Evolutionary conservation across 2,113 vertebrate species (phyloP).

Genomic region (Phaetusa simplex): DNA sequence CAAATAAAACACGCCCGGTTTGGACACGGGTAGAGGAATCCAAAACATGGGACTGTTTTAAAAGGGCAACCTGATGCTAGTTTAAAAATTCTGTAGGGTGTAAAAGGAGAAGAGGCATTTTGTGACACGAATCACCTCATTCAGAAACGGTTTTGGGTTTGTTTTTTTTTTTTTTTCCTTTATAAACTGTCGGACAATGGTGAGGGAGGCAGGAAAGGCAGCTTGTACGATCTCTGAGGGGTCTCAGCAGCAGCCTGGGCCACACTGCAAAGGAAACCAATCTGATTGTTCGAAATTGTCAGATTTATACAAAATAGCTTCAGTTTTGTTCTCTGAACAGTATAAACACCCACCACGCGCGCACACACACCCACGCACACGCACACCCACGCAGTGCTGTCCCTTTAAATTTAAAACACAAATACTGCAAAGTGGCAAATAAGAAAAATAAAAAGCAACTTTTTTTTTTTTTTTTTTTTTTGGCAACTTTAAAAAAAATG

Average conservation of each 20-base stretch:
- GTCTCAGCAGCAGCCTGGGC: neutral
- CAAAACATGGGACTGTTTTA: neutral
- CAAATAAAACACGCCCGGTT: rapidly evolving
- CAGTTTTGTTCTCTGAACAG: conserved; percentile 46
- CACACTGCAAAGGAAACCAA: neutral
- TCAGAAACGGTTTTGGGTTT: neutral
- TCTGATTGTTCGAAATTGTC: conserved; percentile 20
- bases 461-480: conserved; percentile 16
- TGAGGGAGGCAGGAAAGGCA: neutral
- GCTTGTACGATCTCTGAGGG: neutral
- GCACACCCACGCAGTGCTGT: conserved; percentile 55
- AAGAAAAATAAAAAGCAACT: conserved; percentile 63
- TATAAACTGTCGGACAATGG: neutral
- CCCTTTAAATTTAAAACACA: conserved; percentile 67
- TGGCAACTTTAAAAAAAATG: conserved; percentile 59
- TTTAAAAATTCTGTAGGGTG: neutral
- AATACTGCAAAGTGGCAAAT: conserved; percentile 80
- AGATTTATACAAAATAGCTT: conserved; percentile 67
- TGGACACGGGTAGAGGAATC: neutral
- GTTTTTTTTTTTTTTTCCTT: neutral
- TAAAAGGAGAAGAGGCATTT: neutral
- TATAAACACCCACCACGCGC: conserved; percentile 57
- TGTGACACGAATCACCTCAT: neutral
- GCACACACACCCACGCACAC: neutral
- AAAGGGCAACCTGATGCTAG: neutral